Evolutionary conservation across 2,113 vertebrate genomes (phyloP).

Genomic region (Sylvicapra grimmia): DNA sequence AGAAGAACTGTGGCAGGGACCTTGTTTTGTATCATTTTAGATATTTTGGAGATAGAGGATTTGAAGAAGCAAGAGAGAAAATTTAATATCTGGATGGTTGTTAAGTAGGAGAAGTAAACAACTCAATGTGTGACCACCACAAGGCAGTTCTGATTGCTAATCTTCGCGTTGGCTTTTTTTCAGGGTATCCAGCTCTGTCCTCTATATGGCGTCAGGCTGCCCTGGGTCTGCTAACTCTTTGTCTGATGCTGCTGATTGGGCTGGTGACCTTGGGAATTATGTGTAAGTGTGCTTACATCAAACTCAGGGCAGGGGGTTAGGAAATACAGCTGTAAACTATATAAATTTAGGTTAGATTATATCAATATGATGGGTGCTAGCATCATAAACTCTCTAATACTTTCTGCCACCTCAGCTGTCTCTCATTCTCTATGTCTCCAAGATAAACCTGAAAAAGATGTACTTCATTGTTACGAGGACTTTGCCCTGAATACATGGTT

Average conservation of each 20-base stretch:
- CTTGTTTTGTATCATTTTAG: background rate
- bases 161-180: background rate
- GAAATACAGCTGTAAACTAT: background rate
- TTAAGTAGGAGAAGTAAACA: background rate
- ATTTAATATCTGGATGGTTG: background rate
- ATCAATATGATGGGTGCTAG: background rate
- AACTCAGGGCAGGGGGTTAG: background rate
- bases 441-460: background rate
- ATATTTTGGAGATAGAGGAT: background rate
- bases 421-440: background rate
- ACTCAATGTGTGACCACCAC: too few relatives aligned
- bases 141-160: background rate
- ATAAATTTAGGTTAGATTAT: background rate
- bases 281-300: slow-evolving; percentile 42
- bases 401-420: background rate
- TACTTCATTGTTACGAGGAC: background rate
- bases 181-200: background rate
- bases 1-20: fast-evolving
- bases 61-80: background rate
- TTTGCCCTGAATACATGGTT: background rate
- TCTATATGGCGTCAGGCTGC: background rate
- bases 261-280: slow-evolving; percentile 47
- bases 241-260: slow-evolving; percentile 35
- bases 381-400: background rate
- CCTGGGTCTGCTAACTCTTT: slow-evolving; percentile 35